Base-by-base conservation (phyloP, 2,113 vertebrate genomes). In the Hylia prasina region DNA sequence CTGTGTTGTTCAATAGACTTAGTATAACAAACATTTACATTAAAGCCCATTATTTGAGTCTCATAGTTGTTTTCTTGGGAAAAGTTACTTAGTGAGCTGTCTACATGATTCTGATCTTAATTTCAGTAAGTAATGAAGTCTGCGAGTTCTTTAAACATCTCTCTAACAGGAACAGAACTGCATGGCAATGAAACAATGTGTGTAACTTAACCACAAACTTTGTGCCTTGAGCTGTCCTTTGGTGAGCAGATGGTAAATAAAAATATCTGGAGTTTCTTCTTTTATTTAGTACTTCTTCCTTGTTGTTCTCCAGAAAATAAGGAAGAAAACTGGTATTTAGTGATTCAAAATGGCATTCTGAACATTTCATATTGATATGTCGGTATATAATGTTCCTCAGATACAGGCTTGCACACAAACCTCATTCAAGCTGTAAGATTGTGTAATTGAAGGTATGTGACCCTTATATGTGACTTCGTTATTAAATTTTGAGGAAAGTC, bases 291-390 rank as follows among this genome's bases (percentile, higher is more conserved):
- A 39, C 7, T 81, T 81, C 56, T 94, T 72, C 19, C 37, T 64
- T 33, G 11, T 72, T 65, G 14, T 64, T 72, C n/a, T 88, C 7
- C 22, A 85, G 73, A 72, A 85, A 48, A 10, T n/a, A 68, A 72
- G 30, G 20, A 69, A 63, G 35, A 76, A 87, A 87, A 58, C 30
- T 8, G 7, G 5, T 37, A 54, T 82, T 69, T 19, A 65, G 31
- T 13, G 4, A 28, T 56, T 15, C 0, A 22, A 70, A 20, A 19
- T 54, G 28, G 13, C 0, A 0, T 87, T 89, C 70, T 6, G 15
- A 82, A 53, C 6, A 30, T 50, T 88, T 89, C 12, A 13, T 47
- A 37, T 53, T 45, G 22, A 40, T 71, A 11, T 81, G 50, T n/a
- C 44, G 72, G 16, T 84, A 15, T 39, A 28, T 48, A 30, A 23